Base-by-base conservation (phyloP, 2,888 invertebrate genomes). In the Apotomis betuletana region DNA sequence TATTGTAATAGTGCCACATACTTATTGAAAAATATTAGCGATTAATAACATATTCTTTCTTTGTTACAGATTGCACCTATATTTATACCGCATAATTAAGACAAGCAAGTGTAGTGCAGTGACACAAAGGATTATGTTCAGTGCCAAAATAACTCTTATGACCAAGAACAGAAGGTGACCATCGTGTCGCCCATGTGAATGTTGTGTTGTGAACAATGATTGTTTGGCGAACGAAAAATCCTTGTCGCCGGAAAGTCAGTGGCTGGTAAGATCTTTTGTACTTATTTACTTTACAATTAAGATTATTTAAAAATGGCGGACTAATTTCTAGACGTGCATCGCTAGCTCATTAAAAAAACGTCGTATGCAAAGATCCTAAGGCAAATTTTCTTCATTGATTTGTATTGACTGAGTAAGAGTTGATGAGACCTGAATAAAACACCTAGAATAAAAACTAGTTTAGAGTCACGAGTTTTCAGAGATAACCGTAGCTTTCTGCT, bases 161-260 rank as follows among this genome's bases (percentile, higher is more conserved):
- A 78, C 75, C 74, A 81, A 79, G 79, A 81, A 81, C 80, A 82
- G 84, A 81, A 87, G 91, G 92, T 92, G 92, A 92, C 91, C 87
- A 77, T 87, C 82, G 88, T 85, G 84, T 78, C 74, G 81, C 83
- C 79, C 80, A 89, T 89, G 90, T 77, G 81, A 85, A 83, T 85
- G 69, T 46, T 41, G 86, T 83, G 83, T 80, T 82, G 81, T 83
- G 83, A 80, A 87, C 80, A 75, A 92, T 91, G 91, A 85, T 87
- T 74, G 83, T 86, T 85, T 88, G 90, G 89, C 81, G 89, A 83
- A 82, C 87, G 78, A 89, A 88, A 83, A 90, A 88, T 78, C 90
- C 90, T 80, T 88, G 90, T 80, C 91, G 92, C 79, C 92, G 92
- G 90, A 92, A 90, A 91, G 80, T 83, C 79, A 83, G 85, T 76